Conservation (phyloP, 2,797 vertebrate genomes). For the Microcaecilia unicolor region DNA sequence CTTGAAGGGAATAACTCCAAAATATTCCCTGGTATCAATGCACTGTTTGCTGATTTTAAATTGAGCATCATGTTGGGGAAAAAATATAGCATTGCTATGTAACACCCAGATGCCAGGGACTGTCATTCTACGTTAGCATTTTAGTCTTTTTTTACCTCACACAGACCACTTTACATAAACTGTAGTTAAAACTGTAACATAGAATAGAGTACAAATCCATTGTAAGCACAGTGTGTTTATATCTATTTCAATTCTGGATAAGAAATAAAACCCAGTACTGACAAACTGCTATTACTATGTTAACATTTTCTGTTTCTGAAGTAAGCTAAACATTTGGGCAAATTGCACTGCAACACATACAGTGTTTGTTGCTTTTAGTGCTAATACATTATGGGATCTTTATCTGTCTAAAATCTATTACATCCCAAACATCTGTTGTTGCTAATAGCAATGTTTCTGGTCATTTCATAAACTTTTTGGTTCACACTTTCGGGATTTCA, state of each 20-base stretch:
- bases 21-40: too few relatives aligned
- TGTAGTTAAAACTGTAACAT: conserved; percentile 32
- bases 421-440: conserved; percentile 16
- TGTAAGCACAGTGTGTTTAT: conserved; percentile 46
- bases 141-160: conserved; percentile 10
- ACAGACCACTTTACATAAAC: conserved; percentile 9
- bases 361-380: conserved; percentile 37
- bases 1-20: too few relatives aligned
- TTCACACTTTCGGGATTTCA: background rate
- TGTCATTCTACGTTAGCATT: too few relatives aligned
- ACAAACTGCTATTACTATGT: conserved; percentile 53
- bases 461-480: too few relatives aligned
- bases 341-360: conserved; percentile 42
- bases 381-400: conserved; percentile 18
- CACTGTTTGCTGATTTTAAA: too few relatives aligned
- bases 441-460: background rate
- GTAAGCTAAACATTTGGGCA: conserved; percentile 50
- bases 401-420: conserved; percentile 10
- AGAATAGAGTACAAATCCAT: conserved; percentile 35
- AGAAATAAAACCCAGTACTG: conserved; percentile 45
- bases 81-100: too few relatives aligned
- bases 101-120: too few relatives aligned
- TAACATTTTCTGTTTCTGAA: conserved; percentile 53
- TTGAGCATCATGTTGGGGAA: too few relatives aligned
- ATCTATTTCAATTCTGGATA: conserved; percentile 52